Base-by-base conservation (phyloP, 2,888 invertebrate genomes). In the Petrolisthes manimaculis region DNA sequence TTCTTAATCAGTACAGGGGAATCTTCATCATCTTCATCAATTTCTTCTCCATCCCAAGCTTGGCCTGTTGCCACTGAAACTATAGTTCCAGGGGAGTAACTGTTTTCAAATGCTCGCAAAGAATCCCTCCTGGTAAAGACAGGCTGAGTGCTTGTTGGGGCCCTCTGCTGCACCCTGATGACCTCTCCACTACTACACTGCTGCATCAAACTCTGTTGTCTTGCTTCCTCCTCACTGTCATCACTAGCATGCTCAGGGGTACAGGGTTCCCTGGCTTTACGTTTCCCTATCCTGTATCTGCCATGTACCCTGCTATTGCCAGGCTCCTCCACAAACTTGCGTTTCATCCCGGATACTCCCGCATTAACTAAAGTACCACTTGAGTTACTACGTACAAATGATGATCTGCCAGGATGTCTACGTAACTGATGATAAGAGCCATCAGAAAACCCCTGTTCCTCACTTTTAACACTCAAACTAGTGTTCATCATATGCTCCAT, bases 141-240 rank as follows among this genome's bases (percentile, higher is more conserved):
- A 18, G 61, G 61, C 4, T n/a, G 6, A 71, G n/a, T n/a, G 21
- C 18, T 12, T n/a, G n/a, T n/a, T n/a, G 71, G 21, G 21, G 21
- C n/a, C 71, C 21, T 71, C 14, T 71, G 71, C 71, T 71, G 71
- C 12, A n/a, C 6, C 71, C 4, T 12, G 21, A 6, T 71, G 21
- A 21, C 12, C 71, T 71, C 71, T n/a, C 71, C 4, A 71, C 71
- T 21, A 71, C 71, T 18, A n/a, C 21, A 4, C 12, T 71, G 71
- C 4, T 6, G 6, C 71, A 18, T n/a, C 21, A 14, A 6, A 14
- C 6, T 6, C 14, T 71, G 18, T n/a, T 56, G 86, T 51, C 75
- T 81, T 21, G 54, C 80, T 53, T 83, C 83, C 54, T 86, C 86
- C n/a, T 86, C 86, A 86, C 86, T 86, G 4, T 86, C 83, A 83